These are phyloP conservation scores for Neotoxoptera formosana DNA, from an alignment of 1,140 invertebrate species.

Conservation along the genomic window DNA sequence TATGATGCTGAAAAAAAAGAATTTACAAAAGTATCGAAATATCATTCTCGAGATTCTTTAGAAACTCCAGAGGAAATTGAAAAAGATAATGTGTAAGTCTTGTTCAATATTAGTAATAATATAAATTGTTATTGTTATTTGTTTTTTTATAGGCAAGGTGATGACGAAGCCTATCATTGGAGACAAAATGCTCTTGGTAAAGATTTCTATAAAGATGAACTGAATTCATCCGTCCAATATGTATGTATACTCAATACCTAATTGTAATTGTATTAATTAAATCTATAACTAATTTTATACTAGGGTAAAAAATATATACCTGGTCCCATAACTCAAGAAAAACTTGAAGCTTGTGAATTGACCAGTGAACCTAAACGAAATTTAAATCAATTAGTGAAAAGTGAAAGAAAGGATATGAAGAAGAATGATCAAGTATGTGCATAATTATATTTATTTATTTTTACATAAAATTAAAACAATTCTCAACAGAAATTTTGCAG, in stretches of 20 bases:
- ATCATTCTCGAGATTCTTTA: slow-evolving; percentile 45
- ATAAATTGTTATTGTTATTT: background rate
- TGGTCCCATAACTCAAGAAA: slow-evolving; percentile 71
- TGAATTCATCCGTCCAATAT: slow-evolving; percentile 35
- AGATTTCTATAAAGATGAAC: slow-evolving; percentile 54
- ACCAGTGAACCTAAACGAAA: slow-evolving; percentile 67
- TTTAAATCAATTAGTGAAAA: slow-evolving; percentile 66
- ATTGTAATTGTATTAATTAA: background rate
- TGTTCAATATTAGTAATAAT: background rate
- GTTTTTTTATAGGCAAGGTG: slow-evolving; percentile 23
- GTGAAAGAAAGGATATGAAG: slow-evolving; percentile 51
- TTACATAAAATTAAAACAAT: background rate
- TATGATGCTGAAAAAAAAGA: slow-evolving; percentile 41
- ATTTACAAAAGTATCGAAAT: slow-evolving; percentile 24
- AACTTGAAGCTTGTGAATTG: slow-evolving; percentile 70
- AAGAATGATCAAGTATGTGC: slow-evolving; percentile 43
- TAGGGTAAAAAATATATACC: slow-evolving; percentile 65
- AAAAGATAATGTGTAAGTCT: slow-evolving; percentile 46
- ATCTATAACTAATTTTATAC: background rate
- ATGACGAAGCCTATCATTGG: slow-evolving; percentile 46
- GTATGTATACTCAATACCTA: background rate
- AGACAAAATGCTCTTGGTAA: slow-evolving; percentile 39
- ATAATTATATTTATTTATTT: background rate
- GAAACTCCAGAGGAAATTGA: slow-evolving; percentile 46
- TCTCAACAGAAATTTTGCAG: background rate